phyloP scores from a whole-genome alignment of 2,888 invertebrate species.

The Heliconius sara region DNA sequence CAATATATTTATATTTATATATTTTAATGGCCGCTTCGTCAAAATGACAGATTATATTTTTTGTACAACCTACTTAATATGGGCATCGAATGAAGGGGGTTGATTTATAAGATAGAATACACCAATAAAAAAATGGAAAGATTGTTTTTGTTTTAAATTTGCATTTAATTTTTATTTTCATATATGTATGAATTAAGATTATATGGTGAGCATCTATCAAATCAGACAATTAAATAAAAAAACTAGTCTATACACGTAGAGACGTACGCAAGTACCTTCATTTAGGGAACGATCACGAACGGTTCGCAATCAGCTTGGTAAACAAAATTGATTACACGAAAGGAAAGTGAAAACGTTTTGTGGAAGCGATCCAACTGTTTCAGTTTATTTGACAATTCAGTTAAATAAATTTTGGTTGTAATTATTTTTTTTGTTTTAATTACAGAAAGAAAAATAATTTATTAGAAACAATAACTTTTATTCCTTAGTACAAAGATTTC shows the following conservation, averaged over 20 bases:
- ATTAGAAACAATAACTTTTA: background rate
- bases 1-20: too few relatives aligned
- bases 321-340: conserved; percentile 40
- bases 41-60: too few relatives aligned
- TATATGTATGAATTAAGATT: too few relatives aligned
- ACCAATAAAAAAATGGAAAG: too few relatives aligned
- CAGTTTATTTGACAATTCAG: conserved; percentile 2
- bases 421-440: conserved; percentile 6
- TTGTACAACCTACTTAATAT: too few relatives aligned
- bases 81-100: too few relatives aligned
- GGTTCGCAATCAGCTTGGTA: conserved; percentile 37
- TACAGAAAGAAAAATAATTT: background rate
- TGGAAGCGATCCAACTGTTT: conserved; percentile 20
- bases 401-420: conserved; percentile 18
- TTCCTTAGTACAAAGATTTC: background rate
- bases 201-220: background rate
- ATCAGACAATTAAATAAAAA: background rate
- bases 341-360: conserved; percentile 16
- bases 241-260: background rate
- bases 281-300: conserved; percentile 19
- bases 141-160: too few relatives aligned
- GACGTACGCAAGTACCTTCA: conserved; percentile 15
- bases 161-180: too few relatives aligned
- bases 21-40: too few relatives aligned
- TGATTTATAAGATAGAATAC: too few relatives aligned